phyloP scores from a whole-genome alignment of 2,113 vertebrate species.

The Misgurnus mizolepis region DNA sequence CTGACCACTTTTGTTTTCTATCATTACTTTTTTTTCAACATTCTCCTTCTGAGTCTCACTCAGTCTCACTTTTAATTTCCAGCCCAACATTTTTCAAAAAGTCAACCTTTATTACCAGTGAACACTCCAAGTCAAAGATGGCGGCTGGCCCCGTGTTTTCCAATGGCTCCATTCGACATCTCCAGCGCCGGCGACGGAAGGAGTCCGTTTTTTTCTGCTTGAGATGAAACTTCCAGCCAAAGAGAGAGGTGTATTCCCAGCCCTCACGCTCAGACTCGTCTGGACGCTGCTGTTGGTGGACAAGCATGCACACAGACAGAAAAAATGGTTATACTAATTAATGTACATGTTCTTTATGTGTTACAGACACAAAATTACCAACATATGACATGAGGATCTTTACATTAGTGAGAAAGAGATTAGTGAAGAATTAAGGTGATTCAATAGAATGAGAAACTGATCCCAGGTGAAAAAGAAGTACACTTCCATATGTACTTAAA shows the following conservation, averaged over 20 bases:
- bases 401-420: not conserved
- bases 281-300: constrained; percentile 78
- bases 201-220: constrained; percentile 85
- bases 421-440: constrained; percentile 18
- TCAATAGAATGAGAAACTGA: not conserved
- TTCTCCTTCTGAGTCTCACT: not conserved
- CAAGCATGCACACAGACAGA: constrained; percentile 26
- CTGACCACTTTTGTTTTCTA: not conserved
- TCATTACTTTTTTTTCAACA: not conserved
- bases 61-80: constrained; percentile 3
- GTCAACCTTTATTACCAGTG: constrained; percentile 78
- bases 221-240: constrained; percentile 94
- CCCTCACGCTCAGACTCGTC: constrained; percentile 86
- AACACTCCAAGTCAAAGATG: constrained; percentile 93
- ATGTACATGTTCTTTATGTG: not conserved
- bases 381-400: not conserved
- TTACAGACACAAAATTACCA: constrained; percentile 5
- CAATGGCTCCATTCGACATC: constrained; percentile 92
- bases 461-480: too few species aligned
- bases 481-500: too few species aligned
- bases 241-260: constrained; percentile 96
- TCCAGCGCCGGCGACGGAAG: constrained; percentile 91
- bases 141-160: constrained; percentile 88
- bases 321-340: not conserved
- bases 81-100: constrained; percentile 20